Conservation (phyloP, 1,140 invertebrate species). For the Drosophila arawakana region DNA sequence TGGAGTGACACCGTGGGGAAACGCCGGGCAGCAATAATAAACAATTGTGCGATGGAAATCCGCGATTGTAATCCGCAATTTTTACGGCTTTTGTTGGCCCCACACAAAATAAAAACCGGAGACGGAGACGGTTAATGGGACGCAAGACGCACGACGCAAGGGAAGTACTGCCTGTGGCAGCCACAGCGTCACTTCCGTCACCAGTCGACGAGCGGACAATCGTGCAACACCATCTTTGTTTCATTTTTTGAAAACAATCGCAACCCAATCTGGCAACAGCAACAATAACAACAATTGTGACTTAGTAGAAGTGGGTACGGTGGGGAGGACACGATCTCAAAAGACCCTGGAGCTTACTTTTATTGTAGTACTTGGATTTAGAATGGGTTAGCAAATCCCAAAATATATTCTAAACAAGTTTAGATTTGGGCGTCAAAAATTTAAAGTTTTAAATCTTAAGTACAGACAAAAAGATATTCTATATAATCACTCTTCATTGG, state of each 20-base stretch:
- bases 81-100: conserved; percentile 79
- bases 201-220: conserved; percentile 49
- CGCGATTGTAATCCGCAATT: conserved; percentile 84
- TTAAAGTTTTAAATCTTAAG: no score
- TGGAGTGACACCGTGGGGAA: conserved; percentile 3
- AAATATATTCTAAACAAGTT: no score
- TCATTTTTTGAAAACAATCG: conserved; percentile 64
- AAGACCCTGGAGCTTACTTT: no score
- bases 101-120: no score
- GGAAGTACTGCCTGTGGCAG: conserved; percentile 9
- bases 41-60: conserved; percentile 83
- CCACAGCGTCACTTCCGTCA: conserved; percentile 63
- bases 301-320: neutral
- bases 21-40: conserved; percentile 70
- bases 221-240: conserved; percentile 71
- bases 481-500: no score
- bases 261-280: conserved; percentile 68
- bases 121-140: neutral
- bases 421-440: no score
- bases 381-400: no score
- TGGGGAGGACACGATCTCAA: neutral
- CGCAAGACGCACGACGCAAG: neutral
- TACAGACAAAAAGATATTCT: no score
- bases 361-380: no score
- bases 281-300: conserved; percentile 13